A percentile compares a stretch with the other conserved stretches of the same genome.
These are phyloP conservation scores for Pseudomyrmex dendroicus DNA, from an alignment of 1,140 invertebrate species.

Conservation along the genomic window DNA sequence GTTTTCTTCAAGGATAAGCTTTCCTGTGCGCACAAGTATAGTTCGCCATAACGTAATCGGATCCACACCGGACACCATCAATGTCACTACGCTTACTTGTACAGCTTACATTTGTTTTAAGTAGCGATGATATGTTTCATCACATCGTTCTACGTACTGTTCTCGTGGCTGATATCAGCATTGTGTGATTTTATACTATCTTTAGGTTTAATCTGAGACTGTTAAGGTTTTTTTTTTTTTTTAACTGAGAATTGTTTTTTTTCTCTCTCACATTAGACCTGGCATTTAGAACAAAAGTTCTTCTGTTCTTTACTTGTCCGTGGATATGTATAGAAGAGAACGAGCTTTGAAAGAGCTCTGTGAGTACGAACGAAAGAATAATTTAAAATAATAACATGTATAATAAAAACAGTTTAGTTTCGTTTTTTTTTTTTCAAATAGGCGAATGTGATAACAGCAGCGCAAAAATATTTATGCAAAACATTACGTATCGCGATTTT, in stretches of 20 bases:
- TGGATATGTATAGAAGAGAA: no score
- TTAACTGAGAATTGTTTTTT: neutral
- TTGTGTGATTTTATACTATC: no score
- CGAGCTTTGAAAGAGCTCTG: no score
- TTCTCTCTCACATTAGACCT: neutral
- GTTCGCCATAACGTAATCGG: constrained; percentile 55
- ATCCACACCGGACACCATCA: constrained; percentile 22
- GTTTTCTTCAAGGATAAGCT: constrained; percentile 6
- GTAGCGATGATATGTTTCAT: constrained; percentile 42
- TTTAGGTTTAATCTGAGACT: neutral
- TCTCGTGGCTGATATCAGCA: neutral
- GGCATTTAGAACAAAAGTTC: neutral
- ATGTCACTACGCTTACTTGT: constrained; percentile 23
- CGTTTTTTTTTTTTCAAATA: neutral
- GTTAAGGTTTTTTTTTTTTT: neutral
- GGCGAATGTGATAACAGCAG: neutral
- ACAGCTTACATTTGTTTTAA: constrained; percentile 52
- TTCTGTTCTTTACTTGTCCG: no score
- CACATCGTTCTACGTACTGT: constrained; percentile 24
- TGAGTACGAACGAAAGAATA: neutral
- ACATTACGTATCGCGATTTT: constrained; percentile 31
- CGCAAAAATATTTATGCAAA: neutral
- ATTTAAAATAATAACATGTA: neutral
- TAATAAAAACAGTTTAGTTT: constrained; percentile 28
- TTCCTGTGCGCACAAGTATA: constrained; percentile 1